These are phyloP conservation scores for Chloromyia formosa DNA, from an alignment of 2,888 invertebrate species.

Conservation along the genomic window DNA sequence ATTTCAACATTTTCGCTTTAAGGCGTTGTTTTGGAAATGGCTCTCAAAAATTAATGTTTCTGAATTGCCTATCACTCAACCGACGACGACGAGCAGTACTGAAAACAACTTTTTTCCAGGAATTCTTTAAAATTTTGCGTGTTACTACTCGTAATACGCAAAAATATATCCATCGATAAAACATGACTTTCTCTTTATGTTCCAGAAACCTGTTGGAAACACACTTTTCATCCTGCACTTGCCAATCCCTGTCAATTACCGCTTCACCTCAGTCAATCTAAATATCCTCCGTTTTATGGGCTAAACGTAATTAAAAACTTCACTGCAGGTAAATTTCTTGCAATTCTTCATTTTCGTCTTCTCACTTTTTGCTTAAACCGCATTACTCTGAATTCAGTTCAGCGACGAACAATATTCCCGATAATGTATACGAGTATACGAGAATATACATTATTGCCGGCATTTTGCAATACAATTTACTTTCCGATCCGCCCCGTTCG, in stretches of 20 bases:
- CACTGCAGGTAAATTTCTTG: neutral
- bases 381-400: neutral
- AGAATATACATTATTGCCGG: neutral
- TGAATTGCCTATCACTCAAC: too few relatives aligned
- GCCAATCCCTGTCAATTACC: neutral
- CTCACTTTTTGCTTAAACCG: neutral
- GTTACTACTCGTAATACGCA: too few relatives aligned
- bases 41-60: too few relatives aligned
- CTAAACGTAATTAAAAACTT: neutral
- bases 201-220: neutral
- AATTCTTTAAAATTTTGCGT: too few relatives aligned
- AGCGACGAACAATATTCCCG: neutral
- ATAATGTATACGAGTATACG: neutral
- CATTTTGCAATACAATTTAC: neutral
- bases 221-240: neutral
- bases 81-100: too few relatives aligned
- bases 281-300: neutral
- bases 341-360: neutral
- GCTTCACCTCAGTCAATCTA: neutral
- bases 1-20: too few relatives aligned
- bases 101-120: too few relatives aligned
- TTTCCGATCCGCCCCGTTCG: too few relatives aligned
- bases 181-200: neutral
- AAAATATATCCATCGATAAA: neutral
- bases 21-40: too few relatives aligned